These are phyloP conservation scores for Cydia strobilella DNA, from an alignment of 1,140 invertebrate species.

Conservation along the genomic window DNA sequence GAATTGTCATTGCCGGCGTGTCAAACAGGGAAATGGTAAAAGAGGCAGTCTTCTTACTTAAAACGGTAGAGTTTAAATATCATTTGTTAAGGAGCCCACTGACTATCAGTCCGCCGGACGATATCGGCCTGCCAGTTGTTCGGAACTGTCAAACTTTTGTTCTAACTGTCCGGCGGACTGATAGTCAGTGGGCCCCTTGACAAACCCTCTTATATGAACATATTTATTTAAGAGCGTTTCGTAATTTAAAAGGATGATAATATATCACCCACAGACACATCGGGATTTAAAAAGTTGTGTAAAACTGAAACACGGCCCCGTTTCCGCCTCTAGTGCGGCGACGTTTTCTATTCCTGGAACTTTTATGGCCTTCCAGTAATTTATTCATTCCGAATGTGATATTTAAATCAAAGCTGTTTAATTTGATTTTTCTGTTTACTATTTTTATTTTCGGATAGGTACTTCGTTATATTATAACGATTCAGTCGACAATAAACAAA, in stretches of 20 bases:
- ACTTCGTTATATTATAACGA: constrained; percentile 9
- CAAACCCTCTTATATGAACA: background rate
- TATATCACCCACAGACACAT: background rate
- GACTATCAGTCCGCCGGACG: no score
- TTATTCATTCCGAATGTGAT: constrained; percentile 31
- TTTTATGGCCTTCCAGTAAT: constrained; percentile 26
- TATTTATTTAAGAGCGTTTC: background rate
- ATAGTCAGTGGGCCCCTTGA: no score
- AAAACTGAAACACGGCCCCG: constrained; percentile 24
- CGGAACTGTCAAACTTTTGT: no score
- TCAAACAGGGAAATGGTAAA: no score
- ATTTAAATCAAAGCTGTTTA: constrained; percentile 24
- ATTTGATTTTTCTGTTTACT: constrained; percentile 20
- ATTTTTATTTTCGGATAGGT: constrained; percentile 14
- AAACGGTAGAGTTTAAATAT: no score
- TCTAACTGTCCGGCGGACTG: no score
- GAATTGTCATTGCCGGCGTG: no score
- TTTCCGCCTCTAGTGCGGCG: constrained; percentile 14
- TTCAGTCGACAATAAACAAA: background rate
- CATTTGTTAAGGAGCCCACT: no score
- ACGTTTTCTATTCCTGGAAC: constrained; percentile 27
- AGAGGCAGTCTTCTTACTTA: no score
- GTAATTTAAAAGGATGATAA: background rate
- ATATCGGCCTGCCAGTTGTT: no score
- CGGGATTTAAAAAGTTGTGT: constrained; percentile 9